Evolutionary conservation across 2,797 vertebrate genomes (phyloP).

Genomic region (Cossypha niveicapilla): DNA sequence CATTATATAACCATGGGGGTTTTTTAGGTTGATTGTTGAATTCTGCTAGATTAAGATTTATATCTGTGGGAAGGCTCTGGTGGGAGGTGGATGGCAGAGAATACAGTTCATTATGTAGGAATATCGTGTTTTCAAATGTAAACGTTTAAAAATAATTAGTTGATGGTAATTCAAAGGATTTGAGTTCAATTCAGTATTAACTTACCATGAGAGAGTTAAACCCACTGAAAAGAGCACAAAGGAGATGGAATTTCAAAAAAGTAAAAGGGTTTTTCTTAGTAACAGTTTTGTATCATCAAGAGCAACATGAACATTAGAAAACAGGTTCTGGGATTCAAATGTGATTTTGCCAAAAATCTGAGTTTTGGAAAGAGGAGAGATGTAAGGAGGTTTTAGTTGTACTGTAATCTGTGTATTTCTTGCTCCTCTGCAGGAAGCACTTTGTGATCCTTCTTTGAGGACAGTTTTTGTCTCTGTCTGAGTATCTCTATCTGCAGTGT

Average conservation of each 20-base stretch:
- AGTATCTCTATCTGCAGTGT: neutral
- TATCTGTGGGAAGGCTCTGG: neutral
- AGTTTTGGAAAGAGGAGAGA: neutral
- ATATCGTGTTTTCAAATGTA: neutral
- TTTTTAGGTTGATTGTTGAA: neutral
- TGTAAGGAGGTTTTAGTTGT: neutral
- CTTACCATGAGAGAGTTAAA: neutral
- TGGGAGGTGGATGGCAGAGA: neutral
- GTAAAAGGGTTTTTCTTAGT: neutral
- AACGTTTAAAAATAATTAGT: neutral
- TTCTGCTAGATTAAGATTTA: neutral
- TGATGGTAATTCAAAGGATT: neutral
- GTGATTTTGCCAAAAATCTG: neutral
- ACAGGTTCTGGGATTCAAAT: neutral
- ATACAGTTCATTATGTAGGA: neutral
- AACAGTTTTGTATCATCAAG: neutral
- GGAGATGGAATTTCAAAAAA: neutral
- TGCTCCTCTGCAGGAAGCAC: neutral
- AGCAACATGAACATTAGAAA: neutral
- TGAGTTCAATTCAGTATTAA: neutral
- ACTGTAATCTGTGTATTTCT: neutral
- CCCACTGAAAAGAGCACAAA: neutral
- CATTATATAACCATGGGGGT: neutral
- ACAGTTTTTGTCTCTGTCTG: neutral
- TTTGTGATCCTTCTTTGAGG: neutral